These are phyloP conservation scores for Muscicapa striata DNA, from an alignment of 2,797 vertebrate species.

Conservation along the genomic window DNA sequence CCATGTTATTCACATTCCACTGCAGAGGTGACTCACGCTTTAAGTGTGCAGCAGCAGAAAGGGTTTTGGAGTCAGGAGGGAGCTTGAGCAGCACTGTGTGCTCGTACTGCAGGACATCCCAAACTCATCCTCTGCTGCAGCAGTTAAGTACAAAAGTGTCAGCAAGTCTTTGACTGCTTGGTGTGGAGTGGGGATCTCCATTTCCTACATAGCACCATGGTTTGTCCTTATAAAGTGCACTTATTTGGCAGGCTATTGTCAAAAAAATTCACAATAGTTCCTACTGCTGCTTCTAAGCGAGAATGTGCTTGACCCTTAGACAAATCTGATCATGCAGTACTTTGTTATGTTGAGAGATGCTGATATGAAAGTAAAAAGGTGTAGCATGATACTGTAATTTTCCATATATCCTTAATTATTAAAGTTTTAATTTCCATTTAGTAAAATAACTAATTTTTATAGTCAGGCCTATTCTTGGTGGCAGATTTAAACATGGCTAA, in stretches of 20 bases:
- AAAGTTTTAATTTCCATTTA: neutral
- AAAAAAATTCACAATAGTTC: neutral
- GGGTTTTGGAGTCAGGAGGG: neutral
- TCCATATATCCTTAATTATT: neutral
- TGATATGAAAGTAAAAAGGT: neutral
- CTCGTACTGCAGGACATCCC: neutral
- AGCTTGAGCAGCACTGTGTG: neutral
- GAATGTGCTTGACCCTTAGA: too few relatives aligned
- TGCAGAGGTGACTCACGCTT: neutral
- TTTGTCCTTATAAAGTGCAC: neutral
- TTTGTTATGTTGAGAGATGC: neutral
- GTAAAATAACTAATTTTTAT: neutral
- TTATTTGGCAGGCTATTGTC: neutral
- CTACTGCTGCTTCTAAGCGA: neutral
- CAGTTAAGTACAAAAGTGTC: neutral
- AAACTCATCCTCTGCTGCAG: neutral
- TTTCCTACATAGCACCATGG: accelerated
- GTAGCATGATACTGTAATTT: neutral
- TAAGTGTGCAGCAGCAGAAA: neutral
- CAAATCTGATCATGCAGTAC: neutral
- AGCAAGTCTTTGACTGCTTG: neutral
- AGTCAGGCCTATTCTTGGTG: neutral
- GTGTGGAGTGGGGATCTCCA: neutral
- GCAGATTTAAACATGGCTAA: neutral
- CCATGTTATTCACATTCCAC: accelerated